These are phyloP conservation scores for Halocynthia roretzi DNA, from an alignment of 23 tunicate species.

Conservation along the genomic window DNA sequence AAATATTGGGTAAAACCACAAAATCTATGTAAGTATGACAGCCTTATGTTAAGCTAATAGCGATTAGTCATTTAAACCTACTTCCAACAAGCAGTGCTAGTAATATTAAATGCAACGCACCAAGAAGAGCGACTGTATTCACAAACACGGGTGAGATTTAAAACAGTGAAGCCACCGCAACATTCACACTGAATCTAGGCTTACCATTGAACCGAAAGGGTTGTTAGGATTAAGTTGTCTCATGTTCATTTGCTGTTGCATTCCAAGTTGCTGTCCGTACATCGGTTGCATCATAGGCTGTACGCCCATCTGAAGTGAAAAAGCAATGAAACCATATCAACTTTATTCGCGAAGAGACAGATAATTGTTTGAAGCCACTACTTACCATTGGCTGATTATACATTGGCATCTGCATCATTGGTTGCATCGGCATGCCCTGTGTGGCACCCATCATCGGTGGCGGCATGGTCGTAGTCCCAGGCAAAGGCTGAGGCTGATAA, in stretches of 20 bases:
- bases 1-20: no score
- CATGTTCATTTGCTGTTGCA: slow-evolving; percentile 32
- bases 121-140: no score
- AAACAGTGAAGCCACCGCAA: no score
- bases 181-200: background rate
- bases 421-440: slow-evolving; percentile 7
- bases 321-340: background rate
- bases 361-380: background rate
- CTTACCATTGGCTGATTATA: slow-evolving; percentile 24
- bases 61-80: no score
- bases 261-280: slow-evolving; percentile 21
- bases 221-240: slow-evolving; percentile 56
- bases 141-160: no score
- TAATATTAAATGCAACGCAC: no score
- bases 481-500: slow-evolving; percentile 31
- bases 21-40: no score
- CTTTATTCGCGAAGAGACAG: background rate
- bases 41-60: no score
- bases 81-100: no score
- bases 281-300: slow-evolving; percentile 32
- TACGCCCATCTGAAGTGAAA: slow-evolving; percentile 18
- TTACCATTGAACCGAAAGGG: slow-evolving; percentile 70
- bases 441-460: slow-evolving; percentile 21
- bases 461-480: slow-evolving; percentile 25
- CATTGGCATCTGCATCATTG: slow-evolving; percentile 17